Percentiles rank a stretch among this genome's conserved stretches.
Conservation (phyloP, 2,113 vertebrate genomes). For the Vireo altiloquus region DNA sequence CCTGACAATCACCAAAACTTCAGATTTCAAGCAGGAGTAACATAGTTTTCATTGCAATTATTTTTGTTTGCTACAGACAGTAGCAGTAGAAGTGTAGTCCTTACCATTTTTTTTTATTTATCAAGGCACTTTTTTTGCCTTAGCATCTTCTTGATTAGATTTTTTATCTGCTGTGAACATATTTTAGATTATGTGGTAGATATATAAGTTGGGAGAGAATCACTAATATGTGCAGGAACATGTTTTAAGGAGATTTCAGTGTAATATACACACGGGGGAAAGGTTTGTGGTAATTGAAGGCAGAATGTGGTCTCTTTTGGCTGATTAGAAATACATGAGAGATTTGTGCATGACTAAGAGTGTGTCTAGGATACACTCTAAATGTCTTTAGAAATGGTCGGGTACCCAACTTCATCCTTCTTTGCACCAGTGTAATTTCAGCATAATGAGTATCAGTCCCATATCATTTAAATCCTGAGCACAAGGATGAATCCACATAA, state of each 20-base stretch:
- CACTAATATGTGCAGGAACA: not conserved
- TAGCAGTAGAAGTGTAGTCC: not conserved
- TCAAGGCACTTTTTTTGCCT: not conserved
- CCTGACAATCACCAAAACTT: not conserved
- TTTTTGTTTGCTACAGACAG: not conserved
- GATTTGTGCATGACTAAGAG: not conserved
- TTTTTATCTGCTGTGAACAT: slow-evolving; percentile 1
- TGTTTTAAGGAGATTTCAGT: not conserved
- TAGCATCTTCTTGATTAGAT: not conserved
- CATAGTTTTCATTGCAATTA: not conserved
- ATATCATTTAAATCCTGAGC: slow-evolving; percentile 20
- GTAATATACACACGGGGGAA: not conserved
- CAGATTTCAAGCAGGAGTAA: not conserved
- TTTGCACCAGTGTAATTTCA: slow-evolving; percentile 6
- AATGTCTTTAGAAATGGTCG: slow-evolving; percentile 6
- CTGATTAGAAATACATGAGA: not conserved
- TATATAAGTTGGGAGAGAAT: not conserved
- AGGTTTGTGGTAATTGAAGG: not conserved
- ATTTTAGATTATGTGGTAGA: not conserved
- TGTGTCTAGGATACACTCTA: not conserved
- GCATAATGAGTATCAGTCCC: not conserved
- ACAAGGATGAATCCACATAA: slow-evolving; percentile 44
- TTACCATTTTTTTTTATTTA: not conserved
- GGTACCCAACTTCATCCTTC: not conserved
- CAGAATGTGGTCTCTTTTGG: not conserved